phyloP scores from a whole-genome alignment of 2,113 vertebrate genomes.

The Plestiodon gilberti region DNA sequence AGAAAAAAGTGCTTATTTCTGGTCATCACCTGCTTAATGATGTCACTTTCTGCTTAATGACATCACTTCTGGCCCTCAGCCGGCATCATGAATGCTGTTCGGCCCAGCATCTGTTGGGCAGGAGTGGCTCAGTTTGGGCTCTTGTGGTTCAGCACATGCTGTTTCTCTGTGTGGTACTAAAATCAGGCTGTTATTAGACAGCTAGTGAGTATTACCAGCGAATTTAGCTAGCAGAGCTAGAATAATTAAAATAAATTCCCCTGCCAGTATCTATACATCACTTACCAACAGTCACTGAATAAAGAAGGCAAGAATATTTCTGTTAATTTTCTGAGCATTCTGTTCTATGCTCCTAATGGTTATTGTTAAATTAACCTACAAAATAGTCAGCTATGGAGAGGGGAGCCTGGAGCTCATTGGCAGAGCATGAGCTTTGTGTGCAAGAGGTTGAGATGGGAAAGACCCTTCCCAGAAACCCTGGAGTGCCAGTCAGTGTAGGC shows the following conservation, averaged over 20 bases:
- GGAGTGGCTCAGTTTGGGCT: background rate
- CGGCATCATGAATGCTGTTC: no score
- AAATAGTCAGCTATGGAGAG: background rate
- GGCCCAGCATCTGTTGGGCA: background rate
- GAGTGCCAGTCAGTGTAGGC: no score
- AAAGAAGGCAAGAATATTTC: background rate
- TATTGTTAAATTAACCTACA: background rate
- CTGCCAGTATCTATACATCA: slow-evolving; percentile 61
- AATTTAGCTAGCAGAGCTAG: slow-evolving; percentile 45
- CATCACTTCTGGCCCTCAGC: no score
- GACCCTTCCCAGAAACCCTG: no score
- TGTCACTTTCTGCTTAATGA: no score
- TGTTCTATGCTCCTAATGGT: background rate
- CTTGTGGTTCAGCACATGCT: background rate
- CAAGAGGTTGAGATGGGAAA: no score
- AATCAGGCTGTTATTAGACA: slow-evolving; percentile 6
- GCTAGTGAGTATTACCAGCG: slow-evolving; percentile 57
- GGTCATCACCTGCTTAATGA: no score
- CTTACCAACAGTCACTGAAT: background rate
- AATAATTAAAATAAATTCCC: slow-evolving; percentile 69
- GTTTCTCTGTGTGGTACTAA: background rate
- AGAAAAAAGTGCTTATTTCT: no score
- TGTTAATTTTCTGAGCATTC: background rate
- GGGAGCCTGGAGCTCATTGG: no score
- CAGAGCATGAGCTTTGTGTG: no score